Evolutionary conservation across 1,140 invertebrate species (phyloP).

Genomic region (Drosophila kurseongensis): DNA sequence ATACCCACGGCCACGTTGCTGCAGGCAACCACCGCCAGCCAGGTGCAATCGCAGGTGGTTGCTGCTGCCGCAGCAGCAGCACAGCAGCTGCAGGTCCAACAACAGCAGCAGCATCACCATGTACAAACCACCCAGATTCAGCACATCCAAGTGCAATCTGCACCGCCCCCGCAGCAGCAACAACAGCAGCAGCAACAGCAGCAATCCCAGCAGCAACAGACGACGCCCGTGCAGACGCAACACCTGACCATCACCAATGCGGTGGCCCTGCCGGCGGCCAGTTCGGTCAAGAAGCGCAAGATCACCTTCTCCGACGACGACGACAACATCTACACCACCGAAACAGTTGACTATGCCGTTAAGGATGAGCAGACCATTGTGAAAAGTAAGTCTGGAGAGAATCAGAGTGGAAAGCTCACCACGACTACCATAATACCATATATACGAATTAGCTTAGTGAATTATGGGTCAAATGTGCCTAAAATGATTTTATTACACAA

Average conservation of each 20-base stretch:
- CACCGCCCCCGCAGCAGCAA: constrained; percentile 55
- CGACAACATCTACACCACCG: constrained; percentile 83
- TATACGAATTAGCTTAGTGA: no score
- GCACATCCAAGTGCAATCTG: constrained; percentile 73
- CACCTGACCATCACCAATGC: constrained; percentile 67
- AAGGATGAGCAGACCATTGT: constrained; percentile 82
- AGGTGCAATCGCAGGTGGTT: constrained; percentile 68
- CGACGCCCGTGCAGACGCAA: constrained; percentile 58
- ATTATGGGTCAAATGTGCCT: no score
- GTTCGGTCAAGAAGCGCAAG: constrained; percentile 75
- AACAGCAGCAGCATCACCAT: constrained; percentile 60
- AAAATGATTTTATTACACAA: no score
- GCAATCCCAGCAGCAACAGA: constrained; percentile 38
- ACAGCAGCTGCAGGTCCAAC: constrained; percentile 50
- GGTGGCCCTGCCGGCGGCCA: constrained; percentile 57
- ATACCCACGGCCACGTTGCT: constrained; percentile 75
- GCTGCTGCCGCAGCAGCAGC: constrained; percentile 52
- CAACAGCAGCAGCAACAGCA: constrained; percentile 54
- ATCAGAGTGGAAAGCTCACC: no score
- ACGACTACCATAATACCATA: no score
- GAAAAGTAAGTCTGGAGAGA: constrained; percentile 55
- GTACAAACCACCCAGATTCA: constrained; percentile 76
- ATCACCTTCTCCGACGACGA: constrained; percentile 83
- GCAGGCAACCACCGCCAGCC: constrained; percentile 68
- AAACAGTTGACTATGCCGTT: constrained; percentile 80